Evolutionary conservation across 2,888 invertebrate genomes (phyloP).

Genomic region (Drosophila setosimentum): DNA sequence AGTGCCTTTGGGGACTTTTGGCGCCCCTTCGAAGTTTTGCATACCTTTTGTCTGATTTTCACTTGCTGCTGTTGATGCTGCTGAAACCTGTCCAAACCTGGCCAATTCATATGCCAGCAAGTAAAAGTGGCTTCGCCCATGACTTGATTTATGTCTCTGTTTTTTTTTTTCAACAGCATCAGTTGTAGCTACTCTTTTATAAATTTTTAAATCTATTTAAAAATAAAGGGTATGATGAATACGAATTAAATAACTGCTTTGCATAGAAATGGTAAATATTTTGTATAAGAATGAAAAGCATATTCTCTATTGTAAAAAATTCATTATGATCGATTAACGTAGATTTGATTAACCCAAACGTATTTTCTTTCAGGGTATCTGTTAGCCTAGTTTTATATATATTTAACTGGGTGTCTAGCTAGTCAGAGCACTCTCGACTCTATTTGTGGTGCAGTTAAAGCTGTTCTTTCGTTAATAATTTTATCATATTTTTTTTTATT

Average conservation of each 20-base stretch:
- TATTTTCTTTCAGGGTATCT: background rate
- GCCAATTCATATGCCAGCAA: conserved; percentile 32
- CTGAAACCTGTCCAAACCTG: conserved; percentile 41
- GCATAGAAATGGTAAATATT: background rate
- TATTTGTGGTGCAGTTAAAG: background rate
- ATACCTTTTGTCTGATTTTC: conserved; percentile 12
- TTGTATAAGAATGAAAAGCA: background rate
- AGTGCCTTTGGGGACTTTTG: background rate
- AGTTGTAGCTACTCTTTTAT: background rate
- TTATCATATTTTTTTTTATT: conserved; percentile 45
- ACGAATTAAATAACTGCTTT: background rate
- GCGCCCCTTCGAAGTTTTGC: conserved; percentile 15
- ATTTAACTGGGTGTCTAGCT: no score
- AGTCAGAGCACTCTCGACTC: background rate
- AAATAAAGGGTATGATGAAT: background rate
- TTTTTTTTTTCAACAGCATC: background rate
- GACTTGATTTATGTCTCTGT: conserved; percentile 8
- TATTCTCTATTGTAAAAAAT: no score
- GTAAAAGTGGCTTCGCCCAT: conserved; percentile 42
- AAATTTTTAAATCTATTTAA: background rate
- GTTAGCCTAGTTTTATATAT: background rate
- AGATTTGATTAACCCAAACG: no score
- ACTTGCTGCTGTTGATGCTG: conserved; percentile 16
- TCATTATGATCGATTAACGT: no score
- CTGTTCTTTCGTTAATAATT: conserved; percentile 40